Evolutionary conservation across 2,113 vertebrate species (phyloP).

Genomic region (Climacteris rufus): DNA sequence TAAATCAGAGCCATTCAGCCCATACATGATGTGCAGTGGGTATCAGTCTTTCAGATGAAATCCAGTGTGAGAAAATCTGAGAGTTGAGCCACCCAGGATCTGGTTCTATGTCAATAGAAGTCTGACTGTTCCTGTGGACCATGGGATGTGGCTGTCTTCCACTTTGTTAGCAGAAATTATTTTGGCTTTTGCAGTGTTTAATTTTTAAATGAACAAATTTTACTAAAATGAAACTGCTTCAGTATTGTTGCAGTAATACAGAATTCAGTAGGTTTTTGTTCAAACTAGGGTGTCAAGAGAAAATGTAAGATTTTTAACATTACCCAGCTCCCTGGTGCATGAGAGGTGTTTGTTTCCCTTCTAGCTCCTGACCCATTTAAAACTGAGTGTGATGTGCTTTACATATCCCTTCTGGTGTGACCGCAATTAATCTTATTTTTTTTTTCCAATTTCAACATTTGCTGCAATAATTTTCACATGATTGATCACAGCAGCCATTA

Average conservation of each 20-base stretch:
- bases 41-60: not conserved
- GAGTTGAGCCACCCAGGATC: not conserved
- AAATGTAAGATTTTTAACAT: not conserved
- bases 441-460: slow-evolving; percentile 3
- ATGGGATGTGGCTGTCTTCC: not conserved
- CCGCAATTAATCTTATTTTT: not conserved
- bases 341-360: not conserved
- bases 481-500: slow-evolving; percentile 1
- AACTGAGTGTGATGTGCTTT: not conserved
- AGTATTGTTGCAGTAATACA: not conserved
- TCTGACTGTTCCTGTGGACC: not conserved
- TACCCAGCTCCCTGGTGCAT: not conserved
- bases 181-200: not conserved
- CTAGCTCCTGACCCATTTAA: not conserved
- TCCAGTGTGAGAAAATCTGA: not conserved
- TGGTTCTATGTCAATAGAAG: not conserved
- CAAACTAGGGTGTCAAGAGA: not conserved
- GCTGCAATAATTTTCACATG: slow-evolving; percentile 26
- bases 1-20: not conserved
- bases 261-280: not conserved
- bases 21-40: not conserved
- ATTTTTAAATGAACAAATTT: not conserved
- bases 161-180: not conserved
- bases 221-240: not conserved
- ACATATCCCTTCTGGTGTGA: not conserved